Base-by-base conservation (phyloP, 2,113 vertebrate genomes). In the Actenoides hombroni region DNA sequence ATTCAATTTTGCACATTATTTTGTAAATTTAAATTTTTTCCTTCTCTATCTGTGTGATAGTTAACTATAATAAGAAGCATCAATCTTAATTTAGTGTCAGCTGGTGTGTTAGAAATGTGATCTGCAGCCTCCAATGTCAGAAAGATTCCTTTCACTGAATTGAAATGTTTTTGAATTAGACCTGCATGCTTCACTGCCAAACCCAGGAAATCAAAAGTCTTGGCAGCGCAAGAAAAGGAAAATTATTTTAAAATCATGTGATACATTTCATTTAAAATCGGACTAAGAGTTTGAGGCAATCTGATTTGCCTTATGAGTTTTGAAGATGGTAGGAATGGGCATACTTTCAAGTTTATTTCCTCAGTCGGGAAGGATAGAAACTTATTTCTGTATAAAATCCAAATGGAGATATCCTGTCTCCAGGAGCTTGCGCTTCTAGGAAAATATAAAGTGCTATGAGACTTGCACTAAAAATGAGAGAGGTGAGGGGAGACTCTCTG, bases 31-130 rank as follows among this genome's bases (percentile, higher is more conserved):
- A 75, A 71, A 83, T 8, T 69, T 54, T 93, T 88, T 96, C 67
- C 4, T 1, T 78, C 26, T 71, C 59, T 82, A 21, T 68, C 57
- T 82, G 48, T 44, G 18, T 68, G 63, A 18, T 60, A 61, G 48
- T 60, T 92, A 97, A 88, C 85, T 81, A 48, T 60, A 84, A 84
- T 63, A 88, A 71, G 53, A 81, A 76, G 25, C 39, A 93, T 83
- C 56, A 75, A 5, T 92, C 92, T 91, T 93, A 92, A 84, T 94
- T 88, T 92, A 82, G 60, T 86, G 64, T 40, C 90, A 94, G 53
- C 64, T 68, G 51, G 48, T 75, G 73, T 68, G 69, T 83, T 92
- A 37, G 60, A 60, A 56, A 86, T 75, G 78, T 68, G 77, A 78
- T 86, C 64, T 51, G 33, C 24, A 82, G 83, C 51, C 69, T 78